Conservation (phyloP, 2,888 invertebrate species). For the Branchipolynoe longqiensis region DNA sequence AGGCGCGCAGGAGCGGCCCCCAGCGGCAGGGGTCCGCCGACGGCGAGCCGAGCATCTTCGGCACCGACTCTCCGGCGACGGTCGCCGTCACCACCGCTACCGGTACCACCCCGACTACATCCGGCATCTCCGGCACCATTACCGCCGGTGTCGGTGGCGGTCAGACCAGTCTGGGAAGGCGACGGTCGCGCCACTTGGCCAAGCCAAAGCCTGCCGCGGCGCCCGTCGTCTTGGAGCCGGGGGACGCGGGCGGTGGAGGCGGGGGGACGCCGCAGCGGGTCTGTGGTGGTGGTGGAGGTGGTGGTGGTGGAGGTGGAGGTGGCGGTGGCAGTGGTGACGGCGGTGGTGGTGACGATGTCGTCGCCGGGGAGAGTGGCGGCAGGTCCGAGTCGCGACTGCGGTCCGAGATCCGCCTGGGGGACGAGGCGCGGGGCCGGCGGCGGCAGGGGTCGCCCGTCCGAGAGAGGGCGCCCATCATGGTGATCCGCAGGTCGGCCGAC, state of each 20-base stretch:
- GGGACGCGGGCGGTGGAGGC: not conserved
- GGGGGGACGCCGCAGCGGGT: not conserved
- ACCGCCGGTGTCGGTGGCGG: not conserved
- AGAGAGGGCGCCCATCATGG: constrained; percentile 31
- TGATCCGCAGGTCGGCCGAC: constrained; percentile 44
- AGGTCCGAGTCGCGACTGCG: not conserved
- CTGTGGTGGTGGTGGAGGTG: not conserved
- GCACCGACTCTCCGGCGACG: not conserved
- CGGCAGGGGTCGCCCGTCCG: not conserved
- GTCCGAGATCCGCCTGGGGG: not conserved
- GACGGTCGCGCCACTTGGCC: too few species aligned
- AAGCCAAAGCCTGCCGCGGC: too few species aligned
- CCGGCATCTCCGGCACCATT: too few species aligned
- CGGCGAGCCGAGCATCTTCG: not conserved
- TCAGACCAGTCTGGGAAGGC: too few species aligned
- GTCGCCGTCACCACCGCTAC: too few species aligned
- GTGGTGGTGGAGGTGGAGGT: not conserved
- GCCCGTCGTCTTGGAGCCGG: not conserved
- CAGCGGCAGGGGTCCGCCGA: not conserved
- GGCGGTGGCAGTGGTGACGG: not conserved
- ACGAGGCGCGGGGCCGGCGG: not conserved
- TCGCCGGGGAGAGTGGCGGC: not conserved
- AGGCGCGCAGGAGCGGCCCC: not conserved
- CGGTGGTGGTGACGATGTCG: not conserved
- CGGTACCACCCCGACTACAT: not conserved